Conservation (phyloP, 1,140 invertebrate genomes). For the Pollicipes pollicipes region DNA sequence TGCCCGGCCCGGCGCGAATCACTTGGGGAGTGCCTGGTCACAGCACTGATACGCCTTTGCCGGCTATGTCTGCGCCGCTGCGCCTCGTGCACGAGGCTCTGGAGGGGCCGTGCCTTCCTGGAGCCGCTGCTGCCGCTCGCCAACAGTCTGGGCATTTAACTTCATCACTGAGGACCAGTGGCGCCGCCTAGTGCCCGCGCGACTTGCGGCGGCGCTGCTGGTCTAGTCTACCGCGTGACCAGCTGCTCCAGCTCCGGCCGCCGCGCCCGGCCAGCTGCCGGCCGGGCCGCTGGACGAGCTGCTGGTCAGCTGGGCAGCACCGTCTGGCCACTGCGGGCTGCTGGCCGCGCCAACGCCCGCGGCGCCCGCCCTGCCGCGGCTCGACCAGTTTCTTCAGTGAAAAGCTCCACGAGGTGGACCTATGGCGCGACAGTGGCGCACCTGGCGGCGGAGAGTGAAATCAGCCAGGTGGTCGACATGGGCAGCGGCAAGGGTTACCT, state of each 20-base stretch:
- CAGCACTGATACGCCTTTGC: no score
- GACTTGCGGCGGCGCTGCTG: not conserved
- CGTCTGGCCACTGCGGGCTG: not conserved
- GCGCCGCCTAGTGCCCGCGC: conserved; percentile 26
- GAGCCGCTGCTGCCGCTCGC: conserved; percentile 38
- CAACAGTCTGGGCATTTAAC: conserved; percentile 60
- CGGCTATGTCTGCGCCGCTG: not conserved
- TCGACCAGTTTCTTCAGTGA: conserved; percentile 48
- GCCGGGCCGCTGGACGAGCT: conserved; percentile 9
- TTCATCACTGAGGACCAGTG: conserved; percentile 55
- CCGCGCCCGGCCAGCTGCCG: conserved; percentile 19
- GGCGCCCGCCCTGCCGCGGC: not conserved
- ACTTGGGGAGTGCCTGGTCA: no score
- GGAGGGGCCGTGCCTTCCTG: conserved; percentile 37
- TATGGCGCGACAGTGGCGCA: conserved; percentile 35
- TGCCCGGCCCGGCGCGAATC: no score
- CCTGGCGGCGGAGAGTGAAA: conserved; percentile 20
- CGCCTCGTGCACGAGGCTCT: not conserved
- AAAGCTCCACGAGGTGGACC: conserved; percentile 61
- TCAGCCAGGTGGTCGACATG: conserved; percentile 48
- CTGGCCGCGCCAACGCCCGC: not conserved
- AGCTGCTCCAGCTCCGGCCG: not conserved
- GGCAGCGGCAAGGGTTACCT: conserved; percentile 75
- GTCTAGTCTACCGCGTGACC: not conserved
- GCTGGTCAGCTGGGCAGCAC: not conserved